Percentiles rank a stretch among this genome's conserved stretches.
Evolutionary conservation across 2,113 vertebrate species (phyloP).

Genomic region (Sisor rabdophorus): DNA sequence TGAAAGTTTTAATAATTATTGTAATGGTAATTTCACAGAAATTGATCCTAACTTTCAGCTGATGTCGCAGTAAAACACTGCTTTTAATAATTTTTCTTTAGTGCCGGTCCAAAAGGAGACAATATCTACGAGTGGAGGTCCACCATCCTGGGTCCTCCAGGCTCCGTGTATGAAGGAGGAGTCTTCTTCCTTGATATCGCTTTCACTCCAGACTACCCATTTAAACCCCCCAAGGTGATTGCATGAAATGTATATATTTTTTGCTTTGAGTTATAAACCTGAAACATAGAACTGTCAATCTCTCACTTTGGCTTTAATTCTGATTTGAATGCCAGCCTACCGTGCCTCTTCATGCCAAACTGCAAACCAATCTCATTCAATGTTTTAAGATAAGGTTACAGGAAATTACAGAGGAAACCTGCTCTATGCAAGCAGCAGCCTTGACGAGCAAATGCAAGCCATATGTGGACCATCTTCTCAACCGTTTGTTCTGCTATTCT

Average conservation of each 20-base stretch:
- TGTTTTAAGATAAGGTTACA: background rate
- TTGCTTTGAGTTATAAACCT: background rate
- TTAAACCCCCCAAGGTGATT: constrained; percentile 95
- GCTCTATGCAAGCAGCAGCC: background rate
- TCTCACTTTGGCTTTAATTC: background rate
- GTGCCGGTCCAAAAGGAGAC: constrained; percentile 93
- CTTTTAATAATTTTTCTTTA: constrained; percentile 43
- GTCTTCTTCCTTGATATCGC: constrained; percentile 97
- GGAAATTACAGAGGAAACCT: background rate
- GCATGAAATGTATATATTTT: background rate
- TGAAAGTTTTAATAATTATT: too few relatives aligned
- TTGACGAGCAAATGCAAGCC: background rate
- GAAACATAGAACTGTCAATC: background rate
- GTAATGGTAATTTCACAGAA: too few relatives aligned
- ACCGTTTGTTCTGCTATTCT: background rate
- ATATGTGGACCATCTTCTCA: background rate
- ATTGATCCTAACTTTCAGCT: background rate
- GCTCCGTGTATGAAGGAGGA: constrained; percentile 94
- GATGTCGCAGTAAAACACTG: too few relatives aligned
- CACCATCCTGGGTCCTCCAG: constrained; percentile 93
- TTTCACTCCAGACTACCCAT: constrained; percentile 96
- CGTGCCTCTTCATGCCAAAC: background rate
- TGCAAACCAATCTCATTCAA: background rate
- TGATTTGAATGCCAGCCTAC: background rate
- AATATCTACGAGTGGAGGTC: constrained; percentile 99